phyloP scores from a whole-genome alignment of 2,888 invertebrate genomes.

The Stenoptilia bipunctidactyla region DNA sequence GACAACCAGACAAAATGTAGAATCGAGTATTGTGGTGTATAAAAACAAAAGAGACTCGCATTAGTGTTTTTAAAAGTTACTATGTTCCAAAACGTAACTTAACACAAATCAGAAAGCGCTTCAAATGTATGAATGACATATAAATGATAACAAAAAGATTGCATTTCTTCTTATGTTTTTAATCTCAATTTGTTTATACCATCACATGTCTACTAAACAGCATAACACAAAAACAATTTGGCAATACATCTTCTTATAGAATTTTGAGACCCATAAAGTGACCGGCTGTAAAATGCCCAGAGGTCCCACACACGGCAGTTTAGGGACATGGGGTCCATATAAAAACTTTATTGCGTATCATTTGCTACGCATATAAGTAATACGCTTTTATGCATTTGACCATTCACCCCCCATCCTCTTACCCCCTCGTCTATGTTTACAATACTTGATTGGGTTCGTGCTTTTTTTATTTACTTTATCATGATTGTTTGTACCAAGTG shows the following conservation, averaged over 20 bases:
- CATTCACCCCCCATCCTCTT: conserved; percentile 17
- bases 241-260: conserved; percentile 47
- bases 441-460: conserved; percentile 61
- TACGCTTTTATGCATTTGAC: conserved; percentile 31
- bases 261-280: conserved; percentile 62
- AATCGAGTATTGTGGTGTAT: too few relatives aligned
- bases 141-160: too few relatives aligned
- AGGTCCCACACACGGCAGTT: conserved; percentile 15
- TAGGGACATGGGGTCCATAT: conserved; percentile 46
- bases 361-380: conserved; percentile 29
- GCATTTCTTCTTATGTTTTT: too few relatives aligned
- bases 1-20: too few relatives aligned
- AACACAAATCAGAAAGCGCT: too few relatives aligned
- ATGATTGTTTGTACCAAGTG: conserved; percentile 40
- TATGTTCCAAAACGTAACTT: too few relatives aligned
- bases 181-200: too few relatives aligned
- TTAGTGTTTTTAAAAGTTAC: too few relatives aligned
- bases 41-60: too few relatives aligned
- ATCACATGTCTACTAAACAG: too few relatives aligned
- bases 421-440: conserved; percentile 36
- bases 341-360: conserved; percentile 54
- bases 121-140: too few relatives aligned
- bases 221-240: background rate
- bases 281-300: conserved; percentile 41
- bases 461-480: conserved; percentile 53